These are phyloP conservation scores for Trogon surrucura DNA, from an alignment of 2,113 vertebrate genomes.

Conservation along the genomic window DNA sequence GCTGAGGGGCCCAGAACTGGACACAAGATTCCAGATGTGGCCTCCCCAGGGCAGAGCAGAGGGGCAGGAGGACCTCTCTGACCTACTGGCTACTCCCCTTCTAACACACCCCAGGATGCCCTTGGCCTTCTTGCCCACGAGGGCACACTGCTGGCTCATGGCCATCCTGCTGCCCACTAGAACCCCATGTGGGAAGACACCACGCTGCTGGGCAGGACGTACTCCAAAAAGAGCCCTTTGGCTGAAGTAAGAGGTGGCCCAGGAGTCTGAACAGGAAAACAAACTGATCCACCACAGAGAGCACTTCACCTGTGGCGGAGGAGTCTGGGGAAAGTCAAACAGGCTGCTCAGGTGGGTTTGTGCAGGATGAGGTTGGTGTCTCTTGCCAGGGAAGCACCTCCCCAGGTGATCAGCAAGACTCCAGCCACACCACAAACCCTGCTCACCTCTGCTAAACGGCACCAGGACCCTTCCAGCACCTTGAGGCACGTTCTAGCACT, in stretches of 20 bases:
- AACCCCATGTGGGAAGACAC: not conserved
- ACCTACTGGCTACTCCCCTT: no score
- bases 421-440: no score
- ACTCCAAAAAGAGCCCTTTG: not conserved
- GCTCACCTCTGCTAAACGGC: not conserved
- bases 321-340: not conserved
- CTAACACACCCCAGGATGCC: not conserved
- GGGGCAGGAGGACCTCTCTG: no score
- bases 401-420: not conserved
- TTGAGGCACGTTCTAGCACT: accelerated
- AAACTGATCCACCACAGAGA: not conserved
- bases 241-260: not conserved
- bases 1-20: no score
- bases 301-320: not conserved
- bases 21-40: no score
- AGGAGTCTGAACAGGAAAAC: not conserved
- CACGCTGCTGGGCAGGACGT: not conserved
- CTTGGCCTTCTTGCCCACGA: not conserved
- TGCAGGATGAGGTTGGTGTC: not conserved
- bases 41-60: no score
- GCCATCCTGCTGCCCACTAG: no score
- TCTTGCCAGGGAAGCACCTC: not conserved
- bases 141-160: not conserved
- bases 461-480: accelerated
- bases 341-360: not conserved